These are phyloP conservation scores for Pitta sordida DNA, from an alignment of 2,113 vertebrate species.

Conservation along the genomic window DNA sequence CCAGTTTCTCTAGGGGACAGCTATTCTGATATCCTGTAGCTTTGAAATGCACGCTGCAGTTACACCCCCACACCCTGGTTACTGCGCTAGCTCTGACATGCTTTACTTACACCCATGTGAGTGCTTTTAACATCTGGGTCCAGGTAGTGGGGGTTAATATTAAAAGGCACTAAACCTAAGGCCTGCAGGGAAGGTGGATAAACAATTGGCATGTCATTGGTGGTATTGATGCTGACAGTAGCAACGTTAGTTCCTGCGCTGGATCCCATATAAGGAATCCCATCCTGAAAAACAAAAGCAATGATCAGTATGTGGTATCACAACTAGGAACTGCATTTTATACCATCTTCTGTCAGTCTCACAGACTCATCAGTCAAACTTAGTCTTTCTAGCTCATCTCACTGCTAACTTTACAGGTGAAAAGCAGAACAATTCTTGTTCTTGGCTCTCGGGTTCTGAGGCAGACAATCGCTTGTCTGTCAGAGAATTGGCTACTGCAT, in stretches of 20 bases:
- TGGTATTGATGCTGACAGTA: slow-evolving; percentile 84
- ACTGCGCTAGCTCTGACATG: neutral
- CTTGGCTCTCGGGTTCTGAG: neutral
- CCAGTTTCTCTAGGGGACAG: neutral
- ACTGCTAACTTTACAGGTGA: neutral
- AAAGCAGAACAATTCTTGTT: neutral
- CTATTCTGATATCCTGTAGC: neutral
- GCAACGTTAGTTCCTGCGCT: slow-evolving; percentile 85
- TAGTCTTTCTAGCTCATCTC: neutral
- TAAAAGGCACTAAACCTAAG: slow-evolving; percentile 85
- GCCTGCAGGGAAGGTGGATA: slow-evolving; percentile 81
- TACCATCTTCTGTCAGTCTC: neutral
- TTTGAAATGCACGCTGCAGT: neutral
- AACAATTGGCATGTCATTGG: slow-evolving; percentile 89
- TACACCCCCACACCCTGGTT: neutral
- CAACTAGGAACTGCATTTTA: neutral
- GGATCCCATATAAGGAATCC: slow-evolving; percentile 85
- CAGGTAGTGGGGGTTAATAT: slow-evolving; percentile 88
- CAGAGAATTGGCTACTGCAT: neutral
- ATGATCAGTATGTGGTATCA: neutral
- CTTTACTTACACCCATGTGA: slow-evolving; percentile 84
- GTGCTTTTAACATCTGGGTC: slow-evolving; percentile 77
- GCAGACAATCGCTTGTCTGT: neutral
- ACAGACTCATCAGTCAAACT: neutral
- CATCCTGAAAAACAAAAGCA: slow-evolving; percentile 74